Evolutionary conservation across 2,888 invertebrate genomes (phyloP).

Genomic region (Drosophila suboccidentalis): DNA sequence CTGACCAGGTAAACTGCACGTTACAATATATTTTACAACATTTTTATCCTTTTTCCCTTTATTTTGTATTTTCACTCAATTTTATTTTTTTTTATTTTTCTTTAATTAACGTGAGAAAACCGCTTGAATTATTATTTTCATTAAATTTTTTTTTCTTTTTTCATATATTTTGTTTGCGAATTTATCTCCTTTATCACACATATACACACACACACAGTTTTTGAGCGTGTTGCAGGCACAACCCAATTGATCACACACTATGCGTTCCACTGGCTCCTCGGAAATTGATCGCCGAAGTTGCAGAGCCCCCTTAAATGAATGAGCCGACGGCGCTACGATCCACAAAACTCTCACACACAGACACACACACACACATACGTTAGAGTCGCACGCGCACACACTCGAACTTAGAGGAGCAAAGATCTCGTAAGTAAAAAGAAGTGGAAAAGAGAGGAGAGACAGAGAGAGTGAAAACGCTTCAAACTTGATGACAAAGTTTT

Average conservation of each 20-base stretch:
- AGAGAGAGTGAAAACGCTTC: conserved; percentile 1
- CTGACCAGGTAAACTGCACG: conserved; percentile 16
- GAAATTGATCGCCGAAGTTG: conserved; percentile 55
- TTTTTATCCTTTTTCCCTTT: conserved; percentile 9
- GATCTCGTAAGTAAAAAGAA: conserved; percentile 29
- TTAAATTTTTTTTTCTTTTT: not conserved
- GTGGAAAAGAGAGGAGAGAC: not conserved
- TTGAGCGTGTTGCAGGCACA: not conserved
- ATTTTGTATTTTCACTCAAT: not conserved
- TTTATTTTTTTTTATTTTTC: not conserved
- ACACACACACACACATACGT: not conserved
- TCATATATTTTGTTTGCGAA: conserved; percentile 8
- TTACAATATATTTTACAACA: conserved; percentile 24
- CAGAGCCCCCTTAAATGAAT: conserved; percentile 12
- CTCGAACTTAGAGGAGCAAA: conserved; percentile 25
- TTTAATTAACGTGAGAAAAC: conserved; percentile 76
- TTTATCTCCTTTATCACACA: conserved; percentile 12
- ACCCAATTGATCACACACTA: conserved; percentile 46
- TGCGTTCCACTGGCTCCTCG: conserved; percentile 35
- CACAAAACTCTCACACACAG: conserved; percentile 9
- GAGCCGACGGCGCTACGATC: conserved; percentile 25
- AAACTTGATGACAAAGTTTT: conserved; percentile 44
- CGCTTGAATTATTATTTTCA: conserved; percentile 14
- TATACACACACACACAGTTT: conserved; percentile 13
- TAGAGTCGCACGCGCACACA: conserved; percentile 14